phyloP scores from a whole-genome alignment of 2,113 vertebrate genomes.

The Propithecus coquereli region DNA sequence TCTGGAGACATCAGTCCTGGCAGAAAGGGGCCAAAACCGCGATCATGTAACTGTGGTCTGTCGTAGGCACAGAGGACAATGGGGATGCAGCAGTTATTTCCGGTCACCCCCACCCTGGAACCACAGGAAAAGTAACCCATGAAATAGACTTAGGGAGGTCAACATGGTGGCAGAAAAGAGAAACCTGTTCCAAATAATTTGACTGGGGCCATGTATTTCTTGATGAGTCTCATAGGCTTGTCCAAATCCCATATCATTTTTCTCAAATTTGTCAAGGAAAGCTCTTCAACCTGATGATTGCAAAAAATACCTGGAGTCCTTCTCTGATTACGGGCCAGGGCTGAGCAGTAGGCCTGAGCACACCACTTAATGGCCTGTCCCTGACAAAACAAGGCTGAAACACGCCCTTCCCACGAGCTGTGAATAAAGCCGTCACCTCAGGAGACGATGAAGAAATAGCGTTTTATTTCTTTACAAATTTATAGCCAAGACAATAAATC shows the following conservation, averaged over 20 bases:
- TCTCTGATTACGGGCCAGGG: background rate
- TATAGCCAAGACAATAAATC: conserved; percentile 78
- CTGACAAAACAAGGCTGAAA: background rate
- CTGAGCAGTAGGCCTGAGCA: background rate
- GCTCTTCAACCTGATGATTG: background rate
- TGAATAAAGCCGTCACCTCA: conserved; percentile 64
- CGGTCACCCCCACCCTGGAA: background rate
- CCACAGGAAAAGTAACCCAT: background rate
- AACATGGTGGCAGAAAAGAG: background rate
- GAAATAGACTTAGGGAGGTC: background rate
- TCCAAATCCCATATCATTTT: background rate
- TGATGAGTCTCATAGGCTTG: background rate
- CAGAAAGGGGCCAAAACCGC: background rate
- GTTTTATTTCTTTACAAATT: conserved; percentile 79
- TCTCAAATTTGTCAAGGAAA: background rate
- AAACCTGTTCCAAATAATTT: background rate
- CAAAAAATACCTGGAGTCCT: background rate
- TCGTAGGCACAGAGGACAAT: background rate
- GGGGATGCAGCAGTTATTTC: background rate
- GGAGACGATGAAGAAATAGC: conserved; percentile 73
- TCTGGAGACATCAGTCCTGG: background rate
- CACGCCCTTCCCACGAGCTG: background rate
- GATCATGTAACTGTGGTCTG: background rate
- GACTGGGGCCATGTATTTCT: background rate
- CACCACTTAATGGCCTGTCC: fast-evolving